Conservation (phyloP, 2,113 vertebrate species). For the Semnornis frantzii region DNA sequence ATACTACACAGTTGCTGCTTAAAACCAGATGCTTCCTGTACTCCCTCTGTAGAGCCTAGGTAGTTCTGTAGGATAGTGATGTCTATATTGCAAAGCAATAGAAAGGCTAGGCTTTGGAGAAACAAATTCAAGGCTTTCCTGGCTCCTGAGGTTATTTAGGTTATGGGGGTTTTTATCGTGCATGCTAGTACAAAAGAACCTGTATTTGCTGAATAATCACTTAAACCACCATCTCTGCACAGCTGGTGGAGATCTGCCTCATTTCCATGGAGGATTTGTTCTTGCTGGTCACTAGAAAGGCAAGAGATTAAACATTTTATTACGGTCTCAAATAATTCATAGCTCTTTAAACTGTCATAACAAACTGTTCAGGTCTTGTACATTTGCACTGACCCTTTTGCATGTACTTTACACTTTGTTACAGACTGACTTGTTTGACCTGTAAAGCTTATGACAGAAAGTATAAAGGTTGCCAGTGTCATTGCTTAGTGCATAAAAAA, state of each 20-base stretch:
- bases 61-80: neutral
- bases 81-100: neutral
- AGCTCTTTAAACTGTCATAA: neutral
- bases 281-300: neutral
- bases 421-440: neutral
- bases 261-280: slow-evolving; percentile 11
- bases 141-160: slow-evolving; percentile 26
- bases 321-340: slow-evolving; percentile 31
- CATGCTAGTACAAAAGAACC: neutral
- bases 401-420: neutral
- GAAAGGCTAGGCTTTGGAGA: neutral
- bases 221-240: slow-evolving; percentile 1
- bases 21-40: neutral
- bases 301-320: neutral
- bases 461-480: neutral
- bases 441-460: neutral
- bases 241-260: neutral
- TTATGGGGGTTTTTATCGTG: neutral
- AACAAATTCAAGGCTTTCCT: neutral
- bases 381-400: slow-evolving; percentile 11
- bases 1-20: neutral
- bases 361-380: neutral
- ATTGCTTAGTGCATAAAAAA: neutral
- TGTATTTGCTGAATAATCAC: neutral
- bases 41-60: neutral